phyloP scores from a whole-genome alignment of 1,140 invertebrate genomes.

The Halictus rubicundus region DNA sequence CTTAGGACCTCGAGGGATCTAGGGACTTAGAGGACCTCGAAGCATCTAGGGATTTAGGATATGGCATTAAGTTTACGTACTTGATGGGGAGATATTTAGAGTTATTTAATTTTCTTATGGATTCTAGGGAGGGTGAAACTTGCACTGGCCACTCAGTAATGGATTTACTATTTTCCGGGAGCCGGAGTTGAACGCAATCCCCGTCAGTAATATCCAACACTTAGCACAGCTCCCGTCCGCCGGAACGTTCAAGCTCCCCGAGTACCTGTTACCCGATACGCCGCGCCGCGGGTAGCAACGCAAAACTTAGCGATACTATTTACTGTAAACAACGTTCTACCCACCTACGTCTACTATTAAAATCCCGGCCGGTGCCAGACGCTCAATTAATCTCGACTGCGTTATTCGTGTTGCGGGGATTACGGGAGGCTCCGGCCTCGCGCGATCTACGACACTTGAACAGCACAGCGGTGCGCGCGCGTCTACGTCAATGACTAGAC shows the following conservation, averaged over 20 bases:
- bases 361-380: neutral
- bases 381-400: conserved; percentile 4
- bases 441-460: too few relatives aligned
- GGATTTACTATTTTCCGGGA: conserved; percentile 1
- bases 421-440: neutral
- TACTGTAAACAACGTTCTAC: neutral
- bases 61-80: too few relatives aligned
- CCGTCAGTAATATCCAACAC: neutral
- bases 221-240: neutral
- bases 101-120: too few relatives aligned
- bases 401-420: conserved; percentile 8
- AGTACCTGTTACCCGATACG: conserved; percentile 17
- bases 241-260: neutral
- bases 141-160: neutral
- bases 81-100: too few relatives aligned
- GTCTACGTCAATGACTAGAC: too few relatives aligned
- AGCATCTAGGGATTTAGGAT: too few relatives aligned
- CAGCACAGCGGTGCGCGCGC: too few relatives aligned
- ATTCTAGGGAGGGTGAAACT: too few relatives aligned
- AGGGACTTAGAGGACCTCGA: too few relatives aligned
- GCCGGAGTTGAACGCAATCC: neutral
- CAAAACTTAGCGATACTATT: neutral
- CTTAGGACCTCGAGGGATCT: too few relatives aligned
- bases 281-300: neutral
- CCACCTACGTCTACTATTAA: neutral